These are phyloP conservation scores for Tribolium madens DNA, from an alignment of 1,140 invertebrate species.

Conservation along the genomic window DNA sequence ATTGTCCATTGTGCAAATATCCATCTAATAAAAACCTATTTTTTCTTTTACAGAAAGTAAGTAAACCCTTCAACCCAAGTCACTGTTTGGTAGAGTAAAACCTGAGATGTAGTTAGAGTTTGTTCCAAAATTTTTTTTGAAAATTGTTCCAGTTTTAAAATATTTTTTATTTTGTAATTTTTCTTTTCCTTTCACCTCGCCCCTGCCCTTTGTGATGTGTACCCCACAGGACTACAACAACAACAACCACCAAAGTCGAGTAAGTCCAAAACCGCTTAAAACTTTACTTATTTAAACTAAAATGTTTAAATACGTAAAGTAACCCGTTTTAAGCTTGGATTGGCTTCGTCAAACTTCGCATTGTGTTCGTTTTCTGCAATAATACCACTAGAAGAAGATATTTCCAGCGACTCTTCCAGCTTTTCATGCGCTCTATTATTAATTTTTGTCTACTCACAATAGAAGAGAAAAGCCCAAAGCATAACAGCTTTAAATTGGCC, in stretches of 20 bases:
- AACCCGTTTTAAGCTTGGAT: slow-evolving; percentile 33
- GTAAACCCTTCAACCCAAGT: slow-evolving; percentile 65
- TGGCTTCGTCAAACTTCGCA: slow-evolving; percentile 29
- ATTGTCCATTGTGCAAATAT: not conserved
- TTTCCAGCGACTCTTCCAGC: slow-evolving; percentile 17
- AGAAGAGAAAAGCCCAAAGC: not conserved
- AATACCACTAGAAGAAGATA: slow-evolving; percentile 15
- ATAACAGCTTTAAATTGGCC: not conserved
- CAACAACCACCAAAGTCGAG: slow-evolving; percentile 65
- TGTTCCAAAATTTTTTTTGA: slow-evolving; percentile 40
- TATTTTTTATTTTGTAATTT: slow-evolving; percentile 38
- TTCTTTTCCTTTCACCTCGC: slow-evolving; percentile 63
- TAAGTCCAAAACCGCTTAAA: slow-evolving; percentile 57
- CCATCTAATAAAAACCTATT: slow-evolving; percentile 30
- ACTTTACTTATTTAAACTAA: not conserved
- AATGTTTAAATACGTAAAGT: not conserved
- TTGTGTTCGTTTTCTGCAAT: slow-evolving; percentile 33
- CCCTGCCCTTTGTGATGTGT: slow-evolving; percentile 57
- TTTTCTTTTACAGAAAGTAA: slow-evolving; percentile 74
- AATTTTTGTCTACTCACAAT: not conserved
- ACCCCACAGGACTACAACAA: slow-evolving; percentile 59
- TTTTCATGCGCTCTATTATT: not conserved
- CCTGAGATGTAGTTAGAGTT: slow-evolving; percentile 43
- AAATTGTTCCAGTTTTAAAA: slow-evolving; percentile 11
- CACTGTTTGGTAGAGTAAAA: slow-evolving; percentile 56